Conservation (phyloP, 2,888 invertebrate species). For the Mellilla xanthometata region DNA sequence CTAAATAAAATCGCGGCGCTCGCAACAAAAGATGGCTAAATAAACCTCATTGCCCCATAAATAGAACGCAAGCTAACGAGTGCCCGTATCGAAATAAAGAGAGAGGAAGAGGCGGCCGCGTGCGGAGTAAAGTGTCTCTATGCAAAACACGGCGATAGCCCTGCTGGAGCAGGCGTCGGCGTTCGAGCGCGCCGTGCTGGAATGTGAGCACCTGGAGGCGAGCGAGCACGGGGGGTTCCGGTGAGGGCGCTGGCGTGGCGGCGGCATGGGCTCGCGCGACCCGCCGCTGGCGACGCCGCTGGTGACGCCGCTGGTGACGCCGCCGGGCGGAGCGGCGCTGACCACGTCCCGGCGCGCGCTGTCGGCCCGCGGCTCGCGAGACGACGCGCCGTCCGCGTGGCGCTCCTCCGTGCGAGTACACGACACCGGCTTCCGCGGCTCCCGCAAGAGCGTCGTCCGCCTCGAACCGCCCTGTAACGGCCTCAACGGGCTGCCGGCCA, state of each 20-base stretch:
- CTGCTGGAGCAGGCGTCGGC: slow-evolving; percentile 74
- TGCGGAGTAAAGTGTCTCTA: slow-evolving; percentile 59
- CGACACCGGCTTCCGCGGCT: slow-evolving; percentile 84
- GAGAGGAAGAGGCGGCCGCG: slow-evolving; percentile 41
- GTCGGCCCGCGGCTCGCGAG: slow-evolving; percentile 70
- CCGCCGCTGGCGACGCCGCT: slow-evolving; percentile 76
- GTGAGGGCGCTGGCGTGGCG: slow-evolving; percentile 82
- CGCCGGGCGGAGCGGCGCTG: slow-evolving; percentile 55
- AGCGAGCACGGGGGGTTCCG: slow-evolving; percentile 76
- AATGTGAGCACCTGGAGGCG: slow-evolving; percentile 74
- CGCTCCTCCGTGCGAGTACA: slow-evolving; percentile 85
- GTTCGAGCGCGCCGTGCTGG: slow-evolving; percentile 72
- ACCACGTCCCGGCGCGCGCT: slow-evolving; percentile 68
- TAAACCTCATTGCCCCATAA: slow-evolving; percentile 57
- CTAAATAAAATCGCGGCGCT: not conserved
- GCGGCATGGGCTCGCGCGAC: slow-evolving; percentile 80
- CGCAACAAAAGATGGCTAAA: slow-evolving; percentile 46
- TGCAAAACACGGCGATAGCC: slow-evolving; percentile 79
- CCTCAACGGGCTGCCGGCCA: slow-evolving; percentile 80
- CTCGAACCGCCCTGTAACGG: slow-evolving; percentile 86
- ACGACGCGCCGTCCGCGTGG: slow-evolving; percentile 77
- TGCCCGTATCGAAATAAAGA: slow-evolving; percentile 48
- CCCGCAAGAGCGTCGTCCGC: slow-evolving; percentile 84
- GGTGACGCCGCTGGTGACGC: slow-evolving; percentile 68
- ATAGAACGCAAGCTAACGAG: slow-evolving; percentile 39